Percentiles rank a stretch among this genome's conserved stretches.
These are phyloP conservation scores for Hippocampus kuda DNA, from an alignment of 2,797 vertebrate species.

Conservation along the genomic window DNA sequence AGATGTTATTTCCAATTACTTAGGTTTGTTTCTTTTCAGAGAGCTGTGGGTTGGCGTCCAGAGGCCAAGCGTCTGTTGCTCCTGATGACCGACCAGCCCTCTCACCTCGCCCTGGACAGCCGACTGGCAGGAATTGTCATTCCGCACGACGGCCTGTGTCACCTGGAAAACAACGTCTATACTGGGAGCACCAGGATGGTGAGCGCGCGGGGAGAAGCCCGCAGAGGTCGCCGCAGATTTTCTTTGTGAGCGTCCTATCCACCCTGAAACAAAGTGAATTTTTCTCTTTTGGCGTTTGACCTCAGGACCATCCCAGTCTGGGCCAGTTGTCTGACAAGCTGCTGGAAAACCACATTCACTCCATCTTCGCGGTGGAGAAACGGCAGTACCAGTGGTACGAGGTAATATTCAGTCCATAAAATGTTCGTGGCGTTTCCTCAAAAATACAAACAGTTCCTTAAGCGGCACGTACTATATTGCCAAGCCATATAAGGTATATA, in stretches of 20 bases:
- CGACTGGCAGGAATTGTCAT: slow-evolving; percentile 89
- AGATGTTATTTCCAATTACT: background rate
- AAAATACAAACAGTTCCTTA: background rate
- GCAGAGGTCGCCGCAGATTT: background rate
- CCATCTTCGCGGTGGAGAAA: slow-evolving; percentile 91
- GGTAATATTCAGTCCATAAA: slow-evolving; percentile 64
- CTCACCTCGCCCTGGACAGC: slow-evolving; percentile 94
- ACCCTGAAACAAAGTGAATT: background rate
- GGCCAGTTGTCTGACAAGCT: slow-evolving; percentile 88
- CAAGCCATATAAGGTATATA: background rate
- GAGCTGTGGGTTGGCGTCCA: slow-evolving; percentile 85
- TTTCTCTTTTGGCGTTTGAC: background rate
- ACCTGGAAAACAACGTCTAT: slow-evolving; percentile 86
- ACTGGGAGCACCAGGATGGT: slow-evolving; percentile 84
- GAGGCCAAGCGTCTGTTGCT: slow-evolving; percentile 88
- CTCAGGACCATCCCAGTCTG: slow-evolving; percentile 88
- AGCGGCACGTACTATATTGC: background rate
- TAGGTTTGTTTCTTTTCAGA: slow-evolving; percentile 51
- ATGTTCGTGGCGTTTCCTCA: background rate
- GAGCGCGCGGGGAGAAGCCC: slow-evolving; percentile 35
- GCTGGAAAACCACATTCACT: slow-evolving; percentile 86
- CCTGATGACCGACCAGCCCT: slow-evolving; percentile 96
- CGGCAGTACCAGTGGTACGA: slow-evolving; percentile 93
- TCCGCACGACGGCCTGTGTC: slow-evolving; percentile 88
- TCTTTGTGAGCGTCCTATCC: too few relatives aligned